Base-by-base conservation (phyloP, 2,113 vertebrate species). In the Cottus gobio region DNA sequence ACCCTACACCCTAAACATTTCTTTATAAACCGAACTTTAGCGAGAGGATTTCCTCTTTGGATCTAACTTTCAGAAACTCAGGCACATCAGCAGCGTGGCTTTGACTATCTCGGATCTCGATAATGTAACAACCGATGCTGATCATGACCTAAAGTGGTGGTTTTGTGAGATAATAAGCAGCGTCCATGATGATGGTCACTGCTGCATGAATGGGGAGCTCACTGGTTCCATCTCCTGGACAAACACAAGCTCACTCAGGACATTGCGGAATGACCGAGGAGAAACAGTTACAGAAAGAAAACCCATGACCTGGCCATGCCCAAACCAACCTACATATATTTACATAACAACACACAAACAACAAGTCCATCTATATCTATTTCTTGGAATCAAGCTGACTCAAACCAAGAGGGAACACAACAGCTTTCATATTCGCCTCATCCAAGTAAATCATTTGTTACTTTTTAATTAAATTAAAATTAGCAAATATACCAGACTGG, bases 211-310 rank as follows among this genome's bases (percentile, higher is more conserved):
- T 10, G 15, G 22, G n/a, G 13, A 76, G 64, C 85, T 83, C 83
- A 80, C 9, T 85, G 67, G 58, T 75, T 78, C 84, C 90, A 87
- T 78, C 90, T 89, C 6, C 81, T 91, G 87, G 90, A 79, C 70
- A 83, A 79, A 83, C 31, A 62, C 10, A 58, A 24, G 50, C 39
- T 48, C 46, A 79, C 15, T 74, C 46, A 74, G 62, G 28, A 75
- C 37, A 71, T 24, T 2, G 28, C 0, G 0, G 3, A 34, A 16
- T 65, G 24, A 28, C 48, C 6, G 20, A 20, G 0, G 24, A 18
- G 28, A 26, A 15, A 52, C 58, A 48, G 4, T 28, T 30, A 57
- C 24, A 28, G 5, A 37, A 15, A 24, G 3, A 60, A 62, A 42
- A 37, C n/a, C 13, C 1, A 61, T 13, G 48, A 5, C 42, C 2